A percentile compares a stretch with the other conserved stretches of the same genome.
phyloP scores from a whole-genome alignment of 2,113 vertebrate species.

The Nibea albiflora region DNA sequence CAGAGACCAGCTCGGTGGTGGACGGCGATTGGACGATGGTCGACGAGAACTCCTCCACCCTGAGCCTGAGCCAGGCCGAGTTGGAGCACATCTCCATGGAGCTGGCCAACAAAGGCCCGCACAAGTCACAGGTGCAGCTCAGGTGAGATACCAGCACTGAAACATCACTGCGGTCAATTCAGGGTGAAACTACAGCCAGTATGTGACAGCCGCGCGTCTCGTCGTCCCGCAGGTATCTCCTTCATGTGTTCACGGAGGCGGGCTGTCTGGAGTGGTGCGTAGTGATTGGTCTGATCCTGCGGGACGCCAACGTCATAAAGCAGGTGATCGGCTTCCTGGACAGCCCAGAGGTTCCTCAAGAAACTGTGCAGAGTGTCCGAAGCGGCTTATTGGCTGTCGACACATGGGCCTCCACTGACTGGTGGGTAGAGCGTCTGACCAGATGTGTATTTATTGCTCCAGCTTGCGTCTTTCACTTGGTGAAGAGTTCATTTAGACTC shows the following conservation, averaged over 20 bases:
- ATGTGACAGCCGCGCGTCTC: not conserved
- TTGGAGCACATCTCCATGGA: slow-evolving; percentile 98
- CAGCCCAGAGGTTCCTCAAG: slow-evolving; percentile 89
- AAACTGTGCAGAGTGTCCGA: slow-evolving; percentile 90
- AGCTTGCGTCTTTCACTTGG: not conserved
- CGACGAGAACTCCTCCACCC: slow-evolving; percentile 93
- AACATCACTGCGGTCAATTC: not conserved
- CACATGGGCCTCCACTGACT: slow-evolving; percentile 92
- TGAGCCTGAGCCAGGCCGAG: slow-evolving; percentile 94
- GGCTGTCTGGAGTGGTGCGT: slow-evolving; percentile 97
- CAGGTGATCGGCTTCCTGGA: slow-evolving; percentile 92
- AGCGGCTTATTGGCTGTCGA: slow-evolving; percentile 90
- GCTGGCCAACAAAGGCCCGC: slow-evolving; percentile 96
- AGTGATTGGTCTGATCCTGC: slow-evolving; percentile 93
- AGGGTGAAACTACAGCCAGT: not conserved
- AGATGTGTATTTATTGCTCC: not conserved
- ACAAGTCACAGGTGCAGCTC: slow-evolving; percentile 97
- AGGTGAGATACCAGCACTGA: slow-evolving; percentile 83
- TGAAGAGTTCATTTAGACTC: too few species aligned
- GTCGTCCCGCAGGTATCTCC: slow-evolving; percentile 88
- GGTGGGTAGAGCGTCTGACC: slow-evolving; percentile 81
- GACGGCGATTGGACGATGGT: slow-evolving; percentile 99
- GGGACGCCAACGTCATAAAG: slow-evolving; percentile 90
- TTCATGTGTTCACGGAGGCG: slow-evolving; percentile 97
- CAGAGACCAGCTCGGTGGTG: slow-evolving; percentile 97